Evolutionary conservation across 2,113 vertebrate species (phyloP), one percentile per base, ranked within the genome.

Genomic region (Channa maculata): DNA sequence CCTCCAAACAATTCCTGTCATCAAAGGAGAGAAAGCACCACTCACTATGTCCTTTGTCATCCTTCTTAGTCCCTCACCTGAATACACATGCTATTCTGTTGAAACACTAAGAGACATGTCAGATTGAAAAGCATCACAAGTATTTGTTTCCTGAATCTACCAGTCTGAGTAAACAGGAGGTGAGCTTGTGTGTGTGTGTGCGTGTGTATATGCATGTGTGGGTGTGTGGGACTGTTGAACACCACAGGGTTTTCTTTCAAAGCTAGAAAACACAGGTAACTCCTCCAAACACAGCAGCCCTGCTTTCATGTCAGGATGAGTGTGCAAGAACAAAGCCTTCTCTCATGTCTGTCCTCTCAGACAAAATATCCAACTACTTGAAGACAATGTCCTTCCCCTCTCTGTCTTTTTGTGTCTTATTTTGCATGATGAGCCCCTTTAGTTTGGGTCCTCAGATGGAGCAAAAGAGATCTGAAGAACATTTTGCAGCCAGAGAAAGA

Each of bases 191-290:
- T 51, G 13, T 54, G 46, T 64, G 49, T 50, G 48, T 51, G 45
- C 10, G 33, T 7, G 11, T 61, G 24, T 15, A 5, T 39, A 0
- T 37, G 6, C 58, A 12, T 14, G 54, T 44, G 46, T 66, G 38
- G 39, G 64, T 63, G 70, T 55, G 36, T 44, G 39, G 2, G 15
- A 8, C 10, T 45, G 36, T 33, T 3, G 0, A 70, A 71, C 24
- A 80, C 64, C 34, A 37, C 39, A 65, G 44, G 44, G 34, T 39
- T 37, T 38, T 62, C 67, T 71, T 80, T 79, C 70, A 76, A 68
- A 82, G 73, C 77, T 39, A 83, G 75, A 58, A 83, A 83, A 84
- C 75, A 75, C 81, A 85, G 83, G 85, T 86, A 87, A 60, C 75
- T 82, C 68, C 70, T 87, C 44, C 67, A 65, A 82, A 79, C 71